Conservation (phyloP, 2,888 invertebrate genomes). For the Leptopilina syphax region DNA sequence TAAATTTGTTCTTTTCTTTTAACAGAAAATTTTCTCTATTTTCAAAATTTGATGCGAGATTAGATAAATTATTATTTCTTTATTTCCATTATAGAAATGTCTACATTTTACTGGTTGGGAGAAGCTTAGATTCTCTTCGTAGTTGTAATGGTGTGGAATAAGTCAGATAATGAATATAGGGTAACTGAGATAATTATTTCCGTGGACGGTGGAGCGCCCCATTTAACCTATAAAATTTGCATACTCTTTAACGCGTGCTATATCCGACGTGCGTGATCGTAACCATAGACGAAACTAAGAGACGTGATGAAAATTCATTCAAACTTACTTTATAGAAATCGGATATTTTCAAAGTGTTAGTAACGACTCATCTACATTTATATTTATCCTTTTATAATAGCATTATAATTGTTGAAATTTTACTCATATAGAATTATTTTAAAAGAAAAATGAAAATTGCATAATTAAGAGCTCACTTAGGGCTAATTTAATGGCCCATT, state of each 20-base stretch:
- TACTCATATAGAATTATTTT: neutral
- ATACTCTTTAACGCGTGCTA: constrained; percentile 53
- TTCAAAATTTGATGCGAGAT: no score
- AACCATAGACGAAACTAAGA: constrained; percentile 24
- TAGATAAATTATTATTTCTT: no score
- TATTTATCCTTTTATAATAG: neutral
- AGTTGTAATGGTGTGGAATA: constrained; percentile 52
- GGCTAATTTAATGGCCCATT: no score
- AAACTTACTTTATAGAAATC: constrained; percentile 30
- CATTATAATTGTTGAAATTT: neutral
- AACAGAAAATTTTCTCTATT: constrained; percentile 47
- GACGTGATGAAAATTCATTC: constrained; percentile 30
- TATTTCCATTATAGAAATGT: no score
- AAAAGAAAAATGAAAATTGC: neutral
- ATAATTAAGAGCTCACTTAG: no score
- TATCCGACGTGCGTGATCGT: constrained; percentile 40
- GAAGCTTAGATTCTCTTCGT: neutral
- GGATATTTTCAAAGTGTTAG: constrained; percentile 2
- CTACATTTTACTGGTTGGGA: no score
- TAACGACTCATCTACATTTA: neutral
- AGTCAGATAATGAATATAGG: constrained; percentile 64
- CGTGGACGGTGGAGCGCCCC: constrained; percentile 63
- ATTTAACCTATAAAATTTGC: constrained; percentile 71
- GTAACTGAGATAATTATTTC: constrained; percentile 69
- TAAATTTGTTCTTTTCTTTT: constrained; percentile 43